Evolutionary conservation across 2,797 vertebrate genomes (phyloP).

Genomic region (Bufotes viridis): DNA sequence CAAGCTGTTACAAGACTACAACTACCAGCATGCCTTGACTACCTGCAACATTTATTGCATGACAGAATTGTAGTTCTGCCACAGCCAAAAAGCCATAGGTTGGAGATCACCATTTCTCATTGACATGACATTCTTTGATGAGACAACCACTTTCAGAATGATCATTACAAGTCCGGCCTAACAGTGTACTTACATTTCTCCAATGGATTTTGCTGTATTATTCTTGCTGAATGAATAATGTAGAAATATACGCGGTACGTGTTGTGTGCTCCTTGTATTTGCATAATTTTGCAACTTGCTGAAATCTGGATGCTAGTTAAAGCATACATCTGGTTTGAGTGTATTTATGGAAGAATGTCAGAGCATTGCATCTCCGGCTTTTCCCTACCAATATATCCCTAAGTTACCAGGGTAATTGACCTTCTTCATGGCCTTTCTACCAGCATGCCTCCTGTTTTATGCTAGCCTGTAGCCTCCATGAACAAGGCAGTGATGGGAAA

Average conservation of each 20-base stretch:
- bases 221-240: background rate
- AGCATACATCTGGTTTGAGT: background rate
- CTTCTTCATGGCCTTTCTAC: background rate
- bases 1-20: too few species aligned
- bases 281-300: background rate
- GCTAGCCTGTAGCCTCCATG: background rate
- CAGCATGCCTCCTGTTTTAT: background rate
- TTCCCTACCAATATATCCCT: background rate
- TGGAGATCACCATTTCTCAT: too few species aligned
- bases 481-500: background rate
- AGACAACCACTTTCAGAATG: too few species aligned
- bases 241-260: background rate
- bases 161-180: too few species aligned
- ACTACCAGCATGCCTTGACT: too few species aligned
- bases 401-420: background rate
- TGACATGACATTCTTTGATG: too few species aligned
- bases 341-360: background rate
- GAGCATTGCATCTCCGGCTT: background rate
- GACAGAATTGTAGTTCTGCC: too few species aligned
- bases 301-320: background rate
- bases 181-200: too few species aligned
- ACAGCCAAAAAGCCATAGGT: too few species aligned
- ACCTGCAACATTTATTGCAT: too few species aligned
- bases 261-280: background rate
- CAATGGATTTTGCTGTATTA: too few species aligned